Evolutionary conservation across 2,797 vertebrate genomes (phyloP).

Genomic region (Tiaroga cobitis): DNA sequence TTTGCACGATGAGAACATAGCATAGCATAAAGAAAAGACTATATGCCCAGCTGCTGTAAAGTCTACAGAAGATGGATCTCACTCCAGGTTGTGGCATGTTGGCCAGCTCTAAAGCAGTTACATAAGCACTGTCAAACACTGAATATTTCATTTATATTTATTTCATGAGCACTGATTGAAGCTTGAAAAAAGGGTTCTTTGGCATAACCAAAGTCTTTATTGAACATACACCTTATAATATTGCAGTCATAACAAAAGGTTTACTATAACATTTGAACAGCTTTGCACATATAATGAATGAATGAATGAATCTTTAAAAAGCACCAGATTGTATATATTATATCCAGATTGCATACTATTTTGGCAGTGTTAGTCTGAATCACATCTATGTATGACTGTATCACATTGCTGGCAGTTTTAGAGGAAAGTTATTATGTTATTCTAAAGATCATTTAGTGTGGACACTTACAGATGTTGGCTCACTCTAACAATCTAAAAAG

Average conservation of each 20-base stretch:
- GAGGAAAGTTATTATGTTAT: constrained; percentile 29
- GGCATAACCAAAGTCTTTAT: background rate
- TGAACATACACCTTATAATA: background rate
- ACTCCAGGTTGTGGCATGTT: constrained; percentile 22
- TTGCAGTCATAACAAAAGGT: background rate
- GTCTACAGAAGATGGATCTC: constrained; percentile 24
- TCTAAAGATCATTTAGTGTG: constrained; percentile 26
- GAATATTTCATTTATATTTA: constrained; percentile 49
- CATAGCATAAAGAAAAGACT: background rate
- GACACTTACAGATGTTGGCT: constrained; percentile 13
- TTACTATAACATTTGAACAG: background rate
- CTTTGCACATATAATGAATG: background rate
- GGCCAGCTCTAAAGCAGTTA: constrained; percentile 39
- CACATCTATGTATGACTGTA: background rate
- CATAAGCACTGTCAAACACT: constrained; percentile 32
- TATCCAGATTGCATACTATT: background rate
- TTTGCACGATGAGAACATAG: background rate
- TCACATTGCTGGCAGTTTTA: constrained; percentile 24
- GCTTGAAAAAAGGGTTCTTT: background rate
- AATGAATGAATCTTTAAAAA: background rate
- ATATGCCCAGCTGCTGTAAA: constrained; percentile 1
- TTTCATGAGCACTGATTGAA: constrained; percentile 20
- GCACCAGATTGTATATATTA: background rate
- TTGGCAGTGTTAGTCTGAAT: background rate
- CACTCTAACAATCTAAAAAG: constrained; percentile 21